These are phyloP conservation scores for Drosophila vallismaia DNA, from an alignment of 2,888 invertebrate genomes.

Conservation along the genomic window DNA sequence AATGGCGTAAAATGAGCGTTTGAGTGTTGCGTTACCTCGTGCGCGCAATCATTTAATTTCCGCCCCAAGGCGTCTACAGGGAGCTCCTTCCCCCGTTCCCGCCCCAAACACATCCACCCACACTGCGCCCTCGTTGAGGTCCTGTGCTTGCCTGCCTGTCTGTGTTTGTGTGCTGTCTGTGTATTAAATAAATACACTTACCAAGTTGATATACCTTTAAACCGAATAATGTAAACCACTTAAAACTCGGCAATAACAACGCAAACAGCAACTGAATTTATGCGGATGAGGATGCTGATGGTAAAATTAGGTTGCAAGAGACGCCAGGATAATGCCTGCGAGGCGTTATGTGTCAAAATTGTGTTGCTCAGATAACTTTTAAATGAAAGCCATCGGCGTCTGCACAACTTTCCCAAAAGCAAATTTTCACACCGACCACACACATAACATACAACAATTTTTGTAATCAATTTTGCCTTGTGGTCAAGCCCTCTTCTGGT, in stretches of 20 bases:
- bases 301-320: conserved; percentile 67
- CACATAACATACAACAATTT: conserved; percentile 52
- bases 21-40: conserved; percentile 78
- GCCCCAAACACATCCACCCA: conserved; percentile 6
- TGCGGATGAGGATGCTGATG: conserved; percentile 51
- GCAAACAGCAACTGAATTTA: conserved; percentile 56
- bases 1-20: conserved; percentile 78
- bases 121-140: conserved; percentile 3
- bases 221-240: conserved; percentile 77
- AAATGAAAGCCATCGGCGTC: conserved; percentile 69
- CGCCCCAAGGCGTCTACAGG: conserved; percentile 67
- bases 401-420: conserved; percentile 45
- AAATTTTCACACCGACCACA: conserved; percentile 53
- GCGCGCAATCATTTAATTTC: conserved; percentile 78
- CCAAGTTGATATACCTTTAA: conserved; percentile 78
- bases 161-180: conserved; percentile 41
- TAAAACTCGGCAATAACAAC: conserved; percentile 73
- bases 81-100: conserved; percentile 17
- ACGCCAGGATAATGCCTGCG: conserved; percentile 51
- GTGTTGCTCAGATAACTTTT: conserved; percentile 76
- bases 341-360: conserved; percentile 71
- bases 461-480: conserved; percentile 77
- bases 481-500: conserved; percentile 53
- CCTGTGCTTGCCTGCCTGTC: conserved; percentile 26
- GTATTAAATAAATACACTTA: conserved; percentile 77